phyloP scores from a whole-genome alignment of 2,113 vertebrate genomes.

The Halcyon malimbica region DNA sequence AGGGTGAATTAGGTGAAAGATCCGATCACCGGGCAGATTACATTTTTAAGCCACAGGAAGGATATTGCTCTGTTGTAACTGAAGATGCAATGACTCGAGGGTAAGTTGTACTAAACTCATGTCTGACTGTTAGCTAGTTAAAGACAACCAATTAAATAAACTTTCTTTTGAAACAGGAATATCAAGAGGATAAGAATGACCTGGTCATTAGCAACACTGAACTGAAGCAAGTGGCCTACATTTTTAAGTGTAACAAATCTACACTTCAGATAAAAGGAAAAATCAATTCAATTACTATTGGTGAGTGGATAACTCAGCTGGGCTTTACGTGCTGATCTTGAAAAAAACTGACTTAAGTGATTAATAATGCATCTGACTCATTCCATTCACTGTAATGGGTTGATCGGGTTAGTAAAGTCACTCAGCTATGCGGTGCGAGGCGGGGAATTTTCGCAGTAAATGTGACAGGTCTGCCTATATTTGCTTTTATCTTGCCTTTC shows the following conservation, averaged over 20 bases:
- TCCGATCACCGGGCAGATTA: not conserved
- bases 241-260: conserved; percentile 90
- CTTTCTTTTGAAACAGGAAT: conserved; percentile 81
- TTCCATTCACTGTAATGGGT: not conserved
- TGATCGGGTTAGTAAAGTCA: not conserved
- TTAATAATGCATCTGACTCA: conserved; percentile 3
- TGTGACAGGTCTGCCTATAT: not conserved
- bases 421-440: not conserved
- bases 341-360: not conserved
- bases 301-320: conserved; percentile 74
- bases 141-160: conserved; percentile 32
- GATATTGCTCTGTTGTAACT: conserved; percentile 8
- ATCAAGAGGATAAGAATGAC: conserved; percentile 90
- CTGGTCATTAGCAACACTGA: conserved; percentile 92
- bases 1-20: not conserved
- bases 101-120: conserved; percentile 9
- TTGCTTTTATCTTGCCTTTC: not conserved
- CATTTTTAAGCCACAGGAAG: conserved; percentile 30
- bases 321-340: not conserved
- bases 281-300: conserved; percentile 96
- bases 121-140: conserved; percentile 14
- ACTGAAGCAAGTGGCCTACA: conserved; percentile 94
- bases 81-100: conserved; percentile 4
- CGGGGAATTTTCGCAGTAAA: not conserved
- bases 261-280: conserved; percentile 95